Evolutionary conservation across 2,113 vertebrate species (phyloP), one percentile per base, ranked within the genome.

Genomic region (Lepisosteus osseus): DNA sequence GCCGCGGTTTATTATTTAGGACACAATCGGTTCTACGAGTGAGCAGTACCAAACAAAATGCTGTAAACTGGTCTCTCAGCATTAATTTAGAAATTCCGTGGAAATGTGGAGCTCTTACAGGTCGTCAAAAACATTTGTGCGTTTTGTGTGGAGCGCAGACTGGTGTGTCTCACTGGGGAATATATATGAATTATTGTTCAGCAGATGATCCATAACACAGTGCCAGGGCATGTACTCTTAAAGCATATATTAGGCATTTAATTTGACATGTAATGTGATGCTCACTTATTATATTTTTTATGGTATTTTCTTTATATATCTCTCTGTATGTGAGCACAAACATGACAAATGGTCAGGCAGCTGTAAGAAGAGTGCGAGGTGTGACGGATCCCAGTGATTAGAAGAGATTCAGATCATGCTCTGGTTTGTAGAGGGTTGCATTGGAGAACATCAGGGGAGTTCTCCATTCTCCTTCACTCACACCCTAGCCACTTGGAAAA

Each of bases 1-100:
- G 93, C 88, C 75, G 57, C 65, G 76, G 83, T 87, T 90, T 92
- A 87, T 94, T 90, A 91, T 92, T 88, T 91, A 90, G 89, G 87
- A 86, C 88, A 90, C 90, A 92, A 87, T 90, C 90, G 84, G 84
- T 76, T 67, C 55, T 56, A 82, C 87, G 86, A 90, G 86, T 82
- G 88, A 89, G 80, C 67, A 68, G 77, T 84, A 85, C 79, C 75
- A 87, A 87, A 79, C 79, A 86, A 85, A 87, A 86, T 43, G 66
- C 77, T 78, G 75, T 81, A 82, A 86, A 89, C 85, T 88, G 73
- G 83, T 82, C 85, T 72, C 64, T 88, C 77, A 88, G 83, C 78
- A 84, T 88, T 89, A 83, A 90, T 88, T 85, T 87, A 81, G 85
- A 86, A 84, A 85, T 89, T 86, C 83, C 84, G 81, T 84, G 84